Evolutionary conservation across 2,888 invertebrate genomes (phyloP), one percentile per base, ranked within the genome.

Genomic region (Cremastinae sp.): DNA sequence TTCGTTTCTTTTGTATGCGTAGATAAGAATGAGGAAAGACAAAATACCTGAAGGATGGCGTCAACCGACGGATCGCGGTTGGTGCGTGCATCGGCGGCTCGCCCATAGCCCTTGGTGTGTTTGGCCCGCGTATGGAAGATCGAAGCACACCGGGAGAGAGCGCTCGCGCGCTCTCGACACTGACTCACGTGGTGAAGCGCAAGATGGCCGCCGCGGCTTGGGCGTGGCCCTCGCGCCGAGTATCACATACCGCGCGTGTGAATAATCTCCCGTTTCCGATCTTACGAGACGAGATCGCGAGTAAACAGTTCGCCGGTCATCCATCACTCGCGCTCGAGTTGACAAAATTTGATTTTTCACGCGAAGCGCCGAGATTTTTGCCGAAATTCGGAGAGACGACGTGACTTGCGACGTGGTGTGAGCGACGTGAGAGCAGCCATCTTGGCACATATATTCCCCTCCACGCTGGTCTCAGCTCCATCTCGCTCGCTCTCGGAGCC

Each of bases 141-240:
- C 36, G 53, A 43, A 47, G 59, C 36, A 58, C 64, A 66, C 8
- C 66, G 61, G 54, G 54, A 62, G 59, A 54, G 43, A 66, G 66
- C 45, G 66, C 53, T 79, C 79, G 28, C 81, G 79, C 78, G 81
- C 81, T 80, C 80, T 82, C 82, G 82, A 75, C 82, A 83, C 84
- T 84, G 84, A 81, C 84, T 86, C 82, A 84, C 85, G 85, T 85
- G 84, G 86, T 87, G 85, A 73, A 41, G 74, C 68, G 73, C 88
- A 89, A 89, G 87, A 89, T 89, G 89, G 89, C 89, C 85, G 88
- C 80, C 78, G 75, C 78, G 77, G 76, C 84, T 84, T 87, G 89
- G 89, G 89, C 89, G 89, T 89, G 89, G 89, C 85, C 83, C 80
- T 79, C 18, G 14, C 12, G 36, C 56, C 41, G 69, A 54, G 62